Evolutionary conservation across 2,797 vertebrate genomes (phyloP).

Genomic region (Thripadectes ignobilis): DNA sequence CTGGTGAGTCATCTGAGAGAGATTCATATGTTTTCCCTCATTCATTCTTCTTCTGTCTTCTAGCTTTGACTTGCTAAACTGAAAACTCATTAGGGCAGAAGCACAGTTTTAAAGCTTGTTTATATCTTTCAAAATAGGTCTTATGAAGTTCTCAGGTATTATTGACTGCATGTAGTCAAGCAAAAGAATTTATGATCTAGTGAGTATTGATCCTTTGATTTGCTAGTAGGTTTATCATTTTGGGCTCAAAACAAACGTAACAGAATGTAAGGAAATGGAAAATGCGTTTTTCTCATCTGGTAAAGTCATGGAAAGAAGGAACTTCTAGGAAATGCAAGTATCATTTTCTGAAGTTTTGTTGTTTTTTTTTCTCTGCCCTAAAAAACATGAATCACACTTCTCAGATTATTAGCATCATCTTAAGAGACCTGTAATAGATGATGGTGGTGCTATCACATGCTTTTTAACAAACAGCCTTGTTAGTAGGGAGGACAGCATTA

Average conservation of each 20-base stretch:
- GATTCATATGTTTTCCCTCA: not conserved
- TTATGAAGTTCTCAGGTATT: not conserved
- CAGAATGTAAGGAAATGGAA: not conserved
- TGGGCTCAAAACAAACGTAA: not conserved
- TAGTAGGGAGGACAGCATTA: slow-evolving; percentile 12
- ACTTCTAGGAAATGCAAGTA: not conserved
- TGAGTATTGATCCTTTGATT: not conserved
- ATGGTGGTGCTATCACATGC: not conserved
- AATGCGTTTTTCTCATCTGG: not conserved
- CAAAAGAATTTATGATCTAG: not conserved
- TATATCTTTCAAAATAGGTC: not conserved
- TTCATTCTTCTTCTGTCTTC: not conserved
- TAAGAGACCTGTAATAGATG: not conserved
- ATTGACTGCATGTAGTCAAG: not conserved
- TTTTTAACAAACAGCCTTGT: not conserved
- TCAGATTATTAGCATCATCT: not conserved
- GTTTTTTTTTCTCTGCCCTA: not conserved
- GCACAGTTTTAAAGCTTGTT: not conserved
- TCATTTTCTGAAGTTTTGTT: not conserved
- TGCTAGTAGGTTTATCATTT: not conserved
- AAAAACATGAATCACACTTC: not conserved
- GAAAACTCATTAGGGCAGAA: not conserved
- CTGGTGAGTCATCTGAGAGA: not conserved
- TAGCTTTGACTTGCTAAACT: not conserved
- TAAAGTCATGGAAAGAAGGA: not conserved